A percentile compares a stretch with the other conserved stretches of the same genome.
These are phyloP conservation scores for Psix sp. DNA, from an alignment of 1,140 invertebrate genomes.

Conservation along the genomic window DNA sequence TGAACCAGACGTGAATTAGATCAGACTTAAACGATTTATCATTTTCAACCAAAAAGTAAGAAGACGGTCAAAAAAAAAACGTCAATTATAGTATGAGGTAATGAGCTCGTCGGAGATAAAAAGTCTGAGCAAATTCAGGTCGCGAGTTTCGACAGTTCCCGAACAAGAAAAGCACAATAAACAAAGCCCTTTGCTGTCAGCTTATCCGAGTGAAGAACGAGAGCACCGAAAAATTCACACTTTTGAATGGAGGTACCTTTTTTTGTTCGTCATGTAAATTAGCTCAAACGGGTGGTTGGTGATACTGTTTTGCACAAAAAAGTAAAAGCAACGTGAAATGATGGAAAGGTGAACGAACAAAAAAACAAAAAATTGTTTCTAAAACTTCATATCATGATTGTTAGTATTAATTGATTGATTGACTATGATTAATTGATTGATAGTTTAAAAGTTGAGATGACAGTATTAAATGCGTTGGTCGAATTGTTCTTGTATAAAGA, in stretches of 20 bases:
- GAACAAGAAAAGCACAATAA: neutral
- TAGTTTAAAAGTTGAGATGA: slow-evolving; percentile 47
- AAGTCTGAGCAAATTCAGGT: slow-evolving; percentile 9
- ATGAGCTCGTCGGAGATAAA: neutral
- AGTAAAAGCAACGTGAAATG: neutral
- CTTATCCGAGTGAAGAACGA: slow-evolving; percentile 16
- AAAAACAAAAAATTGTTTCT: slow-evolving; percentile 41
- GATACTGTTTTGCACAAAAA: slow-evolving; percentile 20
- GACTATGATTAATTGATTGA: slow-evolving; percentile 48
- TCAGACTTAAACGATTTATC: no score
- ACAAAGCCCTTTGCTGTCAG: neutral
- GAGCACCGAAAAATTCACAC: slow-evolving; percentile 11
- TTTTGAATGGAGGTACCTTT: slow-evolving; percentile 21
- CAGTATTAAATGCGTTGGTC: slow-evolving; percentile 56
- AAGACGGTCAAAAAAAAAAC: neutral
- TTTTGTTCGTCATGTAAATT: slow-evolving; percentile 26
- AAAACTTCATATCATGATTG: slow-evolving; percentile 60
- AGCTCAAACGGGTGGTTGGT: slow-evolving; percentile 12
- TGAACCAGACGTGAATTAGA: no score
- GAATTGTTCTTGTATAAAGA: slow-evolving; percentile 56
- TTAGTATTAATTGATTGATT: slow-evolving; percentile 57
- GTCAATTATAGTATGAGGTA: neutral
- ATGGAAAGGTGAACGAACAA: neutral
- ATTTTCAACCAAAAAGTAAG: neutral
- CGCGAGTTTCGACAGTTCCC: slow-evolving; percentile 5